These are phyloP conservation scores for Dasyornis broadbenti DNA, from an alignment of 2,113 vertebrate species.

Conservation along the genomic window DNA sequence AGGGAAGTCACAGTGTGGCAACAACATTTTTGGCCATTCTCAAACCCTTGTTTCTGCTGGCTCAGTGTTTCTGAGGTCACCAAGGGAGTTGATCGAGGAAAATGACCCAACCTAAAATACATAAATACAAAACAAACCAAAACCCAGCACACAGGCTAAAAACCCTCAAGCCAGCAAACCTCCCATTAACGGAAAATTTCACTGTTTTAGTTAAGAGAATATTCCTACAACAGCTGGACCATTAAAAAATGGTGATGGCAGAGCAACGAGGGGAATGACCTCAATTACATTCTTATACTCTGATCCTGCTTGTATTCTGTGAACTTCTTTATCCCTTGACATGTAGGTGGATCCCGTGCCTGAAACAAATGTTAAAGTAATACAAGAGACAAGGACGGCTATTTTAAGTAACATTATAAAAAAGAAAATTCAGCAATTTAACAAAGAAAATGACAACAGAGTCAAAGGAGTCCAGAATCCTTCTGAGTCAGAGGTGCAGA, in stretches of 20 bases:
- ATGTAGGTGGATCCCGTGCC: not conserved
- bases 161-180: not conserved
- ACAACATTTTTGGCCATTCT: not conserved
- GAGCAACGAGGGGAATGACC: not conserved
- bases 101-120: not conserved
- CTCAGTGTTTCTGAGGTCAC: not conserved
- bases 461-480: not conserved
- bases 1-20: accelerated
- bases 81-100: not conserved
- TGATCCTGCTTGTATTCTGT: not conserved
- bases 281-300: accelerated
- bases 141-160: not conserved
- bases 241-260: not conserved
- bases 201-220: not conserved
- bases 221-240: not conserved
- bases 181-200: not conserved
- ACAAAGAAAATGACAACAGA: not conserved
- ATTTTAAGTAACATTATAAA: not conserved
- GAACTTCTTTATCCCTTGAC: not conserved
- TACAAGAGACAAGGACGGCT: not conserved
- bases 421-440: not conserved
- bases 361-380: not conserved
- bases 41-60: not conserved
- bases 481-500: not conserved
- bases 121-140: not conserved